Evolutionary conservation across 2,113 vertebrate species (phyloP).

Genomic region (Bagarius yarrelli): DNA sequence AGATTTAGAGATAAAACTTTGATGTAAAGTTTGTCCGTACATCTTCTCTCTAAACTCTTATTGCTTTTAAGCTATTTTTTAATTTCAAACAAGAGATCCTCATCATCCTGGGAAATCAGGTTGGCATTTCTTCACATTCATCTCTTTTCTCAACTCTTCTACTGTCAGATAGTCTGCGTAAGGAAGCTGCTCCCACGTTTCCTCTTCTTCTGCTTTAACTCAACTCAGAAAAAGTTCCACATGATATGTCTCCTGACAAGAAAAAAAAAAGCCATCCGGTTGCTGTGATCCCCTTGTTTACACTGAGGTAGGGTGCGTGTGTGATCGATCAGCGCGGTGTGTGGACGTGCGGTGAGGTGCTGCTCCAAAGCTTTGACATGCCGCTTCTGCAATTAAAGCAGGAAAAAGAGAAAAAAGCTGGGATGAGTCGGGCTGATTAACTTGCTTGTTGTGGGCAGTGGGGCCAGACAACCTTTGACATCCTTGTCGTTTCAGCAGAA

Average conservation of each 20-base stretch:
- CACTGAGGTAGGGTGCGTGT: constrained; percentile 44
- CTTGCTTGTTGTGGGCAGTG: constrained; percentile 84
- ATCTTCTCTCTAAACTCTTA: constrained; percentile 50
- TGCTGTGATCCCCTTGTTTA: constrained; percentile 41
- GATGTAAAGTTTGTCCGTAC: constrained; percentile 24
- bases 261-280: constrained; percentile 39
- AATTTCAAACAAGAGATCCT: constrained; percentile 9
- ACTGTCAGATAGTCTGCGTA: constrained; percentile 23
- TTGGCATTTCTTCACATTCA: constrained; percentile 32
- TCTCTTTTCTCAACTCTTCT: constrained; percentile 29
- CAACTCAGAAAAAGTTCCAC: constrained; percentile 47
- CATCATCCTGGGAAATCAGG: constrained; percentile 3
- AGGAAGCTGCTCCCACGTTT: constrained; percentile 8
- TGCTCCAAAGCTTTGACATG: constrained; percentile 55
- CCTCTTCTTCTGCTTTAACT: constrained; percentile 25
- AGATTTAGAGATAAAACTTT: constrained; percentile 41
- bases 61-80: constrained; percentile 52
- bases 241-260: constrained; percentile 35
- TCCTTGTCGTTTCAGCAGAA: constrained; percentile 59
- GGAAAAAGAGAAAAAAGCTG: constrained; percentile 39
- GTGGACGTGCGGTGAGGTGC: constrained; percentile 42
- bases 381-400: constrained; percentile 58
- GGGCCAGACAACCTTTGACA: constrained; percentile 95
- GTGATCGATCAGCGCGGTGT: constrained; percentile 23
- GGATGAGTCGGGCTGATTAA: constrained; percentile 68